Base-by-base conservation (phyloP, 2,888 invertebrate genomes). In the Acholoe squamosa region DNA sequence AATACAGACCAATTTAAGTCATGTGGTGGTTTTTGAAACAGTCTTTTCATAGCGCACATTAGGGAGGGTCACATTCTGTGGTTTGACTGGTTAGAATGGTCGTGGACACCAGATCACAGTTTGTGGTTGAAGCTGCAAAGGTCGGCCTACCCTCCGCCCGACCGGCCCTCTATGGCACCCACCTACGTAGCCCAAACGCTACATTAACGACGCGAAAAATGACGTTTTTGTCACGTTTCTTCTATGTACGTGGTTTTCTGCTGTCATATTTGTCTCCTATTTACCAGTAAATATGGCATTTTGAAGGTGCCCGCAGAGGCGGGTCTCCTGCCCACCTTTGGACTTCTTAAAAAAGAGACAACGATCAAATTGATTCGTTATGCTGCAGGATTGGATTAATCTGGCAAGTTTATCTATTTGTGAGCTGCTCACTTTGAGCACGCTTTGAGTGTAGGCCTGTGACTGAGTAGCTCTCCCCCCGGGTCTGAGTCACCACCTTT, bases 221-320 rank as follows among this genome's bases (percentile, higher is more conserved):
- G 61, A 61, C 61, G 61, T 61, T 61, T n/a, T 61, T 61, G 61
- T 61, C 61, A 61, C 61, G 61, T 61, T 71, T 71, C 28, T 71
- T 71, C 31, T 71, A 71, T 28, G 28, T 71, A 5, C 25, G 25
- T 71, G 31, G 28, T 71, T 28, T 28, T 71, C 31, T 71, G 25
- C 25, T 71, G n/a, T 71, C 71, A 71, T 71, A 71, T 71, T 71
- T 71, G 71, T 28, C 71, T 0, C 14, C 25, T 71, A 71, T 71
- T 71, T 71, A 71, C 71, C n/a, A 71, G 71, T 71, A 71, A 71
- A 71, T 28, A 71, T 71, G 71, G 71, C 71, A 71, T 71, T 71
- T 71, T 14, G n/a, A 71, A n/a, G 14, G 5, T n/a, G 25, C 71
- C 71, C 71, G 14, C 71, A 71, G 31, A 71, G 14, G 61, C n/a